These are phyloP conservation scores for Hypsopygia costalis DNA, from an alignment of 2,888 invertebrate species.

Conservation along the genomic window DNA sequence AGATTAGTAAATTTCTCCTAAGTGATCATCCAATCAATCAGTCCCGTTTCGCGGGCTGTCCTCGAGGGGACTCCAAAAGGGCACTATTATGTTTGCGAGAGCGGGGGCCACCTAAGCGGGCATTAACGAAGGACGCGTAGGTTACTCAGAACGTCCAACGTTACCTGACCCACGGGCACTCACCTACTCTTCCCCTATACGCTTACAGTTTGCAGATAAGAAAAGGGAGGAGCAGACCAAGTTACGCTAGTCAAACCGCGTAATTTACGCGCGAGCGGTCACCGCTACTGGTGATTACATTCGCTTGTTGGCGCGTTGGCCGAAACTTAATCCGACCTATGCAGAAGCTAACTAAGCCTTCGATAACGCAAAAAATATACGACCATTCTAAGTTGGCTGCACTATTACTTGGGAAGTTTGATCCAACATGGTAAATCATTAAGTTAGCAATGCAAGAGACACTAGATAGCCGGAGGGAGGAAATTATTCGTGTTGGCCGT, in stretches of 20 bases:
- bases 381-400: conserved; percentile 31
- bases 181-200: conserved; percentile 12
- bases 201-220: conserved; percentile 1
- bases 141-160: conserved; percentile 43
- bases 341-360: conserved; percentile 37
- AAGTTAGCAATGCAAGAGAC: conserved; percentile 58
- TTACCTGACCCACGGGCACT: conserved; percentile 35
- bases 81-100: conserved; percentile 64
- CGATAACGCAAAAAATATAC: conserved; percentile 18
- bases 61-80: conserved; percentile 55
- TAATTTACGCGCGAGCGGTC: conserved; percentile 77
- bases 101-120: conserved; percentile 66
- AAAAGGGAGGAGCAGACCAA: conserved; percentile 27
- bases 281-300: conserved; percentile 70
- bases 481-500: conserved; percentile 37
- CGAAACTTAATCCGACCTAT: conserved; percentile 54
- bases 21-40: conserved; percentile 54
- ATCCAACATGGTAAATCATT: conserved; percentile 52
- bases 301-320: conserved; percentile 61
- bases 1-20: conserved; percentile 23
- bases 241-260: conserved; percentile 40
- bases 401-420: conserved; percentile 34
- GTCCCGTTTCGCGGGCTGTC: conserved; percentile 45
- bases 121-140: conserved; percentile 71
- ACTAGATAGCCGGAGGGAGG: conserved; percentile 36